A percentile compares a stretch with the other conserved stretches of the same genome.
Evolutionary conservation across 2,113 vertebrate genomes (phyloP).

Genomic region (Mellivora capensis): DNA sequence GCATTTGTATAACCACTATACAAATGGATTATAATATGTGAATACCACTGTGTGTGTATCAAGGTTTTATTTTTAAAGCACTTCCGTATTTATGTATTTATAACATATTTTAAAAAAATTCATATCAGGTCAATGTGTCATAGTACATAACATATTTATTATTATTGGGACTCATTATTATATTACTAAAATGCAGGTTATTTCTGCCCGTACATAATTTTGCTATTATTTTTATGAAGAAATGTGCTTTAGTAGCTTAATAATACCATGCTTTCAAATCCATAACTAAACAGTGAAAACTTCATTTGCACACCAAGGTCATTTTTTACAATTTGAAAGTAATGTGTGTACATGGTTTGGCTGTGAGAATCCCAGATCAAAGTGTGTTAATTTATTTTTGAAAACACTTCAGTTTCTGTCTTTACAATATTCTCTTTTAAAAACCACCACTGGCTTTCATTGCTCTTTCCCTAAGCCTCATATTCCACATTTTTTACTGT

Average conservation of each 20-base stretch:
- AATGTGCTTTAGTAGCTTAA: neutral
- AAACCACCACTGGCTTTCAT: neutral
- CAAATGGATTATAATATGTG: neutral
- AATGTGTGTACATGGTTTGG: neutral
- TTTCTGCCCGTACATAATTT: neutral
- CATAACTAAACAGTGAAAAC: neutral
- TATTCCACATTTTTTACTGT: neutral
- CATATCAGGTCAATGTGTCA: neutral
- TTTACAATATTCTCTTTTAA: neutral
- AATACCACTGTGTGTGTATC: neutral
- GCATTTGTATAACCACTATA: neutral
- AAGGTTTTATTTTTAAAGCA: slow-evolving; percentile 50
- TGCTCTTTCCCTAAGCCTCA: neutral
- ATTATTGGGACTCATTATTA: slow-evolving; percentile 3
- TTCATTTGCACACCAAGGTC: neutral
- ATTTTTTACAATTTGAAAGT: slow-evolving; percentile 27
- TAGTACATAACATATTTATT: neutral
- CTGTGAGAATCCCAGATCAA: neutral
- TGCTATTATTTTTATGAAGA: slow-evolving; percentile 49
- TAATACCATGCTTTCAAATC: slow-evolving; percentile 14
- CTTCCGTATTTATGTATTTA: neutral
- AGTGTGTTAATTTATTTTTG: slow-evolving; percentile 27
- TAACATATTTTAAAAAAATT: slow-evolving; percentile 27
- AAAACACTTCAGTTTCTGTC: neutral
- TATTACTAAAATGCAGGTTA: slow-evolving; percentile 18